These are phyloP conservation scores for Bradypodion ventrale DNA, from an alignment of 2,797 vertebrate genomes.

Conservation along the genomic window DNA sequence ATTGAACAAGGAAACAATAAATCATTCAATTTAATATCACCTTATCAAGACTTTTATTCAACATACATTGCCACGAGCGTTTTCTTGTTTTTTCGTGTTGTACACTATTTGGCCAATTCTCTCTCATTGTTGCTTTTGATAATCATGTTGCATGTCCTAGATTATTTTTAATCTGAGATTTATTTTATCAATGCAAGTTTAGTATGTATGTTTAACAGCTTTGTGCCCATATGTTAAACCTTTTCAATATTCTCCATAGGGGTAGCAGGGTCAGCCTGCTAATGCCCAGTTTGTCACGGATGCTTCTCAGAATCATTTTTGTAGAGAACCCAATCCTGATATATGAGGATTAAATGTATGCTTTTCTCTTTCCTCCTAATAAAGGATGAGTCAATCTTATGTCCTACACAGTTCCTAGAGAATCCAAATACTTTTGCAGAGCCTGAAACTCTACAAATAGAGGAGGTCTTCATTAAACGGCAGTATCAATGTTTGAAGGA, in stretches of 20 bases:
- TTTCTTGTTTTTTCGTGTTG: no score
- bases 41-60: no score
- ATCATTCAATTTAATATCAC: no score
- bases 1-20: no score
- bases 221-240: not conserved
- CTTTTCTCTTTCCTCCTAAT: not conserved
- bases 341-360: rapidly evolving
- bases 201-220: not conserved
- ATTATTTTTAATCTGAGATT: no score
- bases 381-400: constrained; percentile 77
- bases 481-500: not conserved
- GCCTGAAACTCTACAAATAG: constrained; percentile 76
- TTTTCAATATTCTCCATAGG: not conserved
- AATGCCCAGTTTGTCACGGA: no score
- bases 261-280: not conserved
- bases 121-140: not conserved
- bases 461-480: constrained; percentile 67
- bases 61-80: no score
- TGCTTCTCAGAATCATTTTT: no score
- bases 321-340: no score
- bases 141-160: no score
- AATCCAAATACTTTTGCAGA: constrained; percentile 73
- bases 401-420: constrained; percentile 56
- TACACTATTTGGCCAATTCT: no score
- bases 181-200: not conserved